These are phyloP conservation scores for Luehdorfia chinensis DNA, from an alignment of 1,140 invertebrate genomes.

Conservation along the genomic window DNA sequence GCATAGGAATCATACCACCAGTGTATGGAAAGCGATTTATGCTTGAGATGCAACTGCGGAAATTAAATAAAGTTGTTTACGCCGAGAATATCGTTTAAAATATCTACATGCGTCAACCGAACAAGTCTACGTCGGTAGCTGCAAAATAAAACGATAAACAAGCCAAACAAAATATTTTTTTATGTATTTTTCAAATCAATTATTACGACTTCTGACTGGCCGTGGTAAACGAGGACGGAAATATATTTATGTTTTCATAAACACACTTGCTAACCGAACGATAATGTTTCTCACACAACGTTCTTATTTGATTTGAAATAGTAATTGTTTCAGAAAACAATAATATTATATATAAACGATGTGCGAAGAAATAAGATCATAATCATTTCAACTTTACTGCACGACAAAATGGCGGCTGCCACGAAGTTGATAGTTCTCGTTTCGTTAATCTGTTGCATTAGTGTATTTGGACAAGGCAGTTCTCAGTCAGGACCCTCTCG, in stretches of 20 bases:
- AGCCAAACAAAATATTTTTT: background rate
- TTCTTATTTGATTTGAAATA: background rate
- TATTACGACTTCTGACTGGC: background rate
- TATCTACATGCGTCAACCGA: slow-evolving; percentile 7
- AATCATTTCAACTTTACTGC: background rate
- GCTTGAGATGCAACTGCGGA: too few relatives aligned
- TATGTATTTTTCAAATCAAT: background rate
- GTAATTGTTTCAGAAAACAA: slow-evolving; percentile 10
- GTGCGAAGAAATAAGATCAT: background rate
- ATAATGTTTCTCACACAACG: slow-evolving; percentile 9
- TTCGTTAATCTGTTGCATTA: slow-evolving; percentile 6
- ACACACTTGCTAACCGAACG: slow-evolving; percentile 1
- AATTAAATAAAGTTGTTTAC: background rate
- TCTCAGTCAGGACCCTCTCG: background rate
- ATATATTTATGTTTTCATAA: background rate
- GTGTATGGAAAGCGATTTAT: too few relatives aligned
- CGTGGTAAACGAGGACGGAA: slow-evolving; percentile 2
- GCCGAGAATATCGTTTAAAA: background rate
- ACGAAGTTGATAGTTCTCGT: slow-evolving; percentile 13
- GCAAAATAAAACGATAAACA: slow-evolving; percentile 3
- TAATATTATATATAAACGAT: slow-evolving; percentile 3
- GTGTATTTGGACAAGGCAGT: background rate
- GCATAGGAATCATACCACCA: too few relatives aligned
- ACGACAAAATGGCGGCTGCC: slow-evolving; percentile 18
- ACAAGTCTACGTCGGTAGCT: background rate